Conservation (phyloP, 2,797 vertebrate species). For the Muscicapa comitata region DNA sequence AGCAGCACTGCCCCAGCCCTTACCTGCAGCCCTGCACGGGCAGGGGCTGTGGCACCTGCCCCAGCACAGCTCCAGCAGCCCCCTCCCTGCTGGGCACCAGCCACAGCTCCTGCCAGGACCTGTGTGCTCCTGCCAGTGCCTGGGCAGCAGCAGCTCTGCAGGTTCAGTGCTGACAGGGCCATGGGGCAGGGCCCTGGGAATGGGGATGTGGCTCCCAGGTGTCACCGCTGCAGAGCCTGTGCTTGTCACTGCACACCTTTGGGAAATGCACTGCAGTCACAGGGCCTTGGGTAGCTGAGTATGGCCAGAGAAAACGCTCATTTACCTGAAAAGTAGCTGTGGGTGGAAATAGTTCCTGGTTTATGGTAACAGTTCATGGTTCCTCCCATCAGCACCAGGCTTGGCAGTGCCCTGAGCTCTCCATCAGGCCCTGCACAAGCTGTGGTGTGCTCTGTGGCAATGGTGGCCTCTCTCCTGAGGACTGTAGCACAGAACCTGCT, state of each 20-base stretch:
- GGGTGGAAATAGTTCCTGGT: background rate
- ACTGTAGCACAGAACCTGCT: background rate
- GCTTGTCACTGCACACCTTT: background rate
- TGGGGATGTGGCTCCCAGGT: background rate
- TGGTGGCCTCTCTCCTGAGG: background rate
- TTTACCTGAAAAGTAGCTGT: background rate
- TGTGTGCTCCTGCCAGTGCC: too few relatives aligned
- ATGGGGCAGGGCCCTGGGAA: background rate
- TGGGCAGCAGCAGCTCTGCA: background rate
- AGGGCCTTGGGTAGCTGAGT: background rate
- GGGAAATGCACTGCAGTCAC: background rate
- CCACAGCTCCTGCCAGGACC: background rate
- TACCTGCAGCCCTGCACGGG: fast-evolving
- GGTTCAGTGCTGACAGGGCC: background rate
- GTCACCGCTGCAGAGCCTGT: background rate
- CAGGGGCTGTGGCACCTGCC: background rate
- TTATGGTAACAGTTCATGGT: background rate
- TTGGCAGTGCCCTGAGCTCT: background rate
- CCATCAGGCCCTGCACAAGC: background rate
- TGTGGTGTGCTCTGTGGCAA: background rate
- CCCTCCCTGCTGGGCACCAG: background rate
- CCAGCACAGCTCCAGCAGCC: fast-evolving
- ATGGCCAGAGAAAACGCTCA: fast-evolving
- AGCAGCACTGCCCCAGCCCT: fast-evolving
- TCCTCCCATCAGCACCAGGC: background rate